phyloP scores from a whole-genome alignment of 2,888 invertebrate species.

The Caenorhabditis virilis region DNA sequence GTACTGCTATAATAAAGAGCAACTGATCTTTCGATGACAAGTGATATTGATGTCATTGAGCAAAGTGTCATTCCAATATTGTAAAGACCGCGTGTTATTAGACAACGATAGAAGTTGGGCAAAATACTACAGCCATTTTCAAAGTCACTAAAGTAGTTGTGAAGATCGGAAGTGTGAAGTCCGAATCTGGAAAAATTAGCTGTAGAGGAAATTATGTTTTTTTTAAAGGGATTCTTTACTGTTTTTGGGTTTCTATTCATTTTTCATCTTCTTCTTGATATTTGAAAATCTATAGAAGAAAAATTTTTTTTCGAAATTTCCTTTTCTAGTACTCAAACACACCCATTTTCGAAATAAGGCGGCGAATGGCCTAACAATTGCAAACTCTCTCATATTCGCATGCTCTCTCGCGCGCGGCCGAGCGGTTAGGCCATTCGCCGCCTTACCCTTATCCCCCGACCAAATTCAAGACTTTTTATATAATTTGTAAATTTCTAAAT shows the following conservation, averaged over 20 bases:
- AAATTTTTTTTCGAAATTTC: too few species aligned
- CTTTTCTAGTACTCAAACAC: too few species aligned
- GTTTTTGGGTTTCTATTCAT: too few species aligned
- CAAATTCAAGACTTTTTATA: not conserved
- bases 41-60: slow-evolving; percentile 16
- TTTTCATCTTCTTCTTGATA: too few species aligned
- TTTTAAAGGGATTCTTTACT: too few species aligned
- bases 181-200: slow-evolving; percentile 11
- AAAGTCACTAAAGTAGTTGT: slow-evolving; percentile 16
- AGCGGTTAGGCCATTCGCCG: too few species aligned
- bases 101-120: slow-evolving; percentile 26
- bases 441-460: not conserved
- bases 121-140: slow-evolving; percentile 21
- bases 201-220: not conserved
- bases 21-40: slow-evolving; percentile 19
- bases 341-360: too few species aligned
- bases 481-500: not conserved
- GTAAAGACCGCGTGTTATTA: slow-evolving; percentile 20
- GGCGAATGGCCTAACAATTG: too few species aligned
- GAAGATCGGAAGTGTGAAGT: slow-evolving; percentile 20
- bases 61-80: slow-evolving; percentile 28
- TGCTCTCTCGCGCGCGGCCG: too few species aligned
- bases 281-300: too few species aligned
- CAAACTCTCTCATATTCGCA: too few species aligned
- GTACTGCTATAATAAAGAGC: slow-evolving; percentile 14